These are phyloP conservation scores for Phainopepla nitens DNA, from an alignment of 2,113 vertebrate species.

Conservation along the genomic window DNA sequence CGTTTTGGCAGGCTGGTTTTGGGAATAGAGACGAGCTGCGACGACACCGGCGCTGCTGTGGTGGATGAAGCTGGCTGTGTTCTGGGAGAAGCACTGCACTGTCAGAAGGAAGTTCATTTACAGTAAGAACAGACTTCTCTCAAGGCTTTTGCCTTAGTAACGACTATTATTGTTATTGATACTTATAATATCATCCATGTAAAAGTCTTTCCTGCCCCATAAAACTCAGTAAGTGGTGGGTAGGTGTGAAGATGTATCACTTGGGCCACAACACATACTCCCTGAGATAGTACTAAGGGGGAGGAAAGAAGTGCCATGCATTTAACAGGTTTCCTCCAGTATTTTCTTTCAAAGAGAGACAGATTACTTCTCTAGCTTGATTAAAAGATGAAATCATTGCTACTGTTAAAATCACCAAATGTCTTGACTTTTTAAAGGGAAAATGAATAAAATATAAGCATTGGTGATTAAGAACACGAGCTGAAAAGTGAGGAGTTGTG, in stretches of 20 bases:
- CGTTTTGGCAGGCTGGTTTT: constrained; percentile 72
- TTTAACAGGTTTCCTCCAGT: not conserved
- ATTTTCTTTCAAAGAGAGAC: not conserved
- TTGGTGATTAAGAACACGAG: not conserved
- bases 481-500: not conserved
- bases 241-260: not conserved
- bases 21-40: constrained; percentile 95
- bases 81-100: constrained; percentile 87
- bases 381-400: not conserved
- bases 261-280: rapidly evolving
- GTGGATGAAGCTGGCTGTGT: constrained; percentile 83
- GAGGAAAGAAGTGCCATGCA: not conserved
- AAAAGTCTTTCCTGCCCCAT: not conserved
- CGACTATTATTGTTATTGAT: not conserved
- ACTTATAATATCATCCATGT: not conserved
- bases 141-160: not conserved
- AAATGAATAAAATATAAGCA: not conserved
- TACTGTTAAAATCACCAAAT: not conserved
- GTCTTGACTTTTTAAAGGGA: not conserved
- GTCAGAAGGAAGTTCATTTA: constrained; percentile 86
- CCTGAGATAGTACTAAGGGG: not conserved
- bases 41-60: constrained; percentile 93
- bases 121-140: constrained; percentile 72
- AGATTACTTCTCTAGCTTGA: not conserved
- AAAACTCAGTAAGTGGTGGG: not conserved